Conservation (phyloP, 2,888 invertebrate genomes). For the Caenorhabditis becei region DNA sequence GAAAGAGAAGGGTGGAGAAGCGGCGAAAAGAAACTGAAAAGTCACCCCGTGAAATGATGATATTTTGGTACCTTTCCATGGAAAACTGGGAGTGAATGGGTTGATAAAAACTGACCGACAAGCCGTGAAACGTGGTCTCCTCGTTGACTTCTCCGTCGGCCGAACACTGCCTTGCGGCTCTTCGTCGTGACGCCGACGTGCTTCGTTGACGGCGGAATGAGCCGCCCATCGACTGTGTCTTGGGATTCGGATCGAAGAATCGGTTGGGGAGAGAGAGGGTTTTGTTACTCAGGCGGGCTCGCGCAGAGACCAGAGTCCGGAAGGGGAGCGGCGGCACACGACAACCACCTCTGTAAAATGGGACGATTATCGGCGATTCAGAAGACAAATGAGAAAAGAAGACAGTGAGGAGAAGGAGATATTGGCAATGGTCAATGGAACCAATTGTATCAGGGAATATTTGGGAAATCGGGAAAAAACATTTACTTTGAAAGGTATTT, state of each 20-base stretch:
- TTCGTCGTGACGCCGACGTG: slow-evolving; percentile 38
- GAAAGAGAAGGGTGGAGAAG: not conserved
- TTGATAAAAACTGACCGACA: slow-evolving; percentile 48
- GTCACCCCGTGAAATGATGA: slow-evolving; percentile 54
- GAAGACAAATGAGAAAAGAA: not conserved
- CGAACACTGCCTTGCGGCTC: slow-evolving; percentile 30
- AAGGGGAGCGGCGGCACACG: slow-evolving; percentile 25
- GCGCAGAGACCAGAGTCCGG: slow-evolving; percentile 38
- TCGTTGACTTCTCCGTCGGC: slow-evolving; percentile 23
- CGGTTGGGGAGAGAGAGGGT: not conserved
- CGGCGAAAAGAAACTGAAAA: slow-evolving; percentile 10
- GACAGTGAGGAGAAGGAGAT: not conserved
- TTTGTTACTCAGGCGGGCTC: slow-evolving; percentile 34
- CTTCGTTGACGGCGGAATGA: slow-evolving; percentile 50
- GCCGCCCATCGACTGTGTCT: slow-evolving; percentile 38
- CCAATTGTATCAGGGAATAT: not conserved
- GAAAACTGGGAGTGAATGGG: not conserved
- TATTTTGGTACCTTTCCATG: slow-evolving; percentile 26
- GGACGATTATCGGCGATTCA: not conserved
- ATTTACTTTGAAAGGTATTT: slow-evolving; percentile 23
- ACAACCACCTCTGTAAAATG: slow-evolving; percentile 34
- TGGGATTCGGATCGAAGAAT: not conserved
- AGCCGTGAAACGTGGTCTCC: slow-evolving; percentile 40
- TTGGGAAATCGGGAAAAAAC: not conserved
- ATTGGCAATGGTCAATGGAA: not conserved